phyloP scores from a whole-genome alignment of 2,797 vertebrate genomes.

The Sparus aurata region DNA sequence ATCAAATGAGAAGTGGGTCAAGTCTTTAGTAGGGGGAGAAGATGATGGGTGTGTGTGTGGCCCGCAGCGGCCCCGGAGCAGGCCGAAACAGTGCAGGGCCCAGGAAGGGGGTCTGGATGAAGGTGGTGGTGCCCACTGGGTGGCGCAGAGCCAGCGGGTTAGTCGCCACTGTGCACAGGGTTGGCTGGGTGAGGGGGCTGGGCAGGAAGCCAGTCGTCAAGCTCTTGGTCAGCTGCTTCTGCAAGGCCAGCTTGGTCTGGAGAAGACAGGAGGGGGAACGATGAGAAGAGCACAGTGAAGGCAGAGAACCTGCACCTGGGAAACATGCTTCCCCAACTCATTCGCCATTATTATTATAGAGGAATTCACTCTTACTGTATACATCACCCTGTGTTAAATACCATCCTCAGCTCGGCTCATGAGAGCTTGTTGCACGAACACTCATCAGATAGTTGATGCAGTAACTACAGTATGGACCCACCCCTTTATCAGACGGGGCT shows the following conservation, averaged over 20 bases:
- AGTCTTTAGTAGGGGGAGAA: constrained; percentile 93
- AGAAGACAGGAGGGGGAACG: constrained; percentile 55
- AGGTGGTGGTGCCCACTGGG: constrained; percentile 88
- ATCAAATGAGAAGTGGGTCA: constrained; percentile 42
- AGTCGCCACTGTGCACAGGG: constrained; percentile 92
- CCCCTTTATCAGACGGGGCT: constrained; percentile 35
- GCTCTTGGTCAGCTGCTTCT: constrained; percentile 98
- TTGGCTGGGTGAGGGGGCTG: constrained; percentile 86
- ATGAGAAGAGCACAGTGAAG: constrained; percentile 62
- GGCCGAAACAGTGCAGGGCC: constrained; percentile 95
- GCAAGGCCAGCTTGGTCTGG: constrained; percentile 98
- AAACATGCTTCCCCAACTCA: constrained; percentile 56
- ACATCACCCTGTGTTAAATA: constrained; percentile 14
- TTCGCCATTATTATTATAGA: constrained; percentile 29
- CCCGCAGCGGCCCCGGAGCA: constrained; percentile 90
- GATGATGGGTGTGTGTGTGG: constrained; percentile 93
- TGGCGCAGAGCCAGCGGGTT: constrained; percentile 92
- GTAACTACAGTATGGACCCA: constrained; percentile 11
- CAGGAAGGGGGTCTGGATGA: constrained; percentile 94
- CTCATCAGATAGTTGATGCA: constrained; percentile 21
- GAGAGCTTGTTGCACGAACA: constrained; percentile 16
- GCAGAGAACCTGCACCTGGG: constrained; percentile 33
- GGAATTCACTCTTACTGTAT: constrained; percentile 16
- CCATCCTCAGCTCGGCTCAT: constrained; percentile 29
- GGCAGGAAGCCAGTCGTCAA: constrained; percentile 95